phyloP scores from a whole-genome alignment of 2,888 invertebrate species.

The Diplazon laetatorius region DNA sequence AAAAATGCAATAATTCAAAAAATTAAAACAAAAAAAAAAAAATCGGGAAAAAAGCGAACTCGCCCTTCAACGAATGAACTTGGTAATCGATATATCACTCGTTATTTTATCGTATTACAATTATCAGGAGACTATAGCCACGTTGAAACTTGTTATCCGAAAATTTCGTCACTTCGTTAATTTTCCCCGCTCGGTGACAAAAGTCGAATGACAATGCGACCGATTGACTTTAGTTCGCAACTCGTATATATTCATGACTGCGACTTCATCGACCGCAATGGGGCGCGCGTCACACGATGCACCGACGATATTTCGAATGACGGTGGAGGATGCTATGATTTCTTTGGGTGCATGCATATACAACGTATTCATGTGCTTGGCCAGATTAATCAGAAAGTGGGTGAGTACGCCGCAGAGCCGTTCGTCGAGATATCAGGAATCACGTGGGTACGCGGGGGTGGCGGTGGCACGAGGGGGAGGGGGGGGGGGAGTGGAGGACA shows the following conservation, averaged over 20 bases:
- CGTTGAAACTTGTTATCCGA: too few relatives aligned
- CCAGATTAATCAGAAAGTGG: conserved; percentile 2
- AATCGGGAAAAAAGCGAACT: too few relatives aligned
- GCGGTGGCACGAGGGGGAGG: too few relatives aligned
- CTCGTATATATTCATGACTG: conserved; percentile 4
- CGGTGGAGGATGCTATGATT: neutral
- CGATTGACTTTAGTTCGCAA: conserved; percentile 5
- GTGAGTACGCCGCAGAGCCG: neutral
- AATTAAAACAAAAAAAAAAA: too few relatives aligned
- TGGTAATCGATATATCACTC: too few relatives aligned
- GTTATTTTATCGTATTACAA: too few relatives aligned
- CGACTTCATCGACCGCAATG: neutral
- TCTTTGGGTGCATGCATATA: neutral
- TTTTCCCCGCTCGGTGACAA: too few relatives aligned
- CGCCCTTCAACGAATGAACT: too few relatives aligned
- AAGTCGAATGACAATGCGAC: neutral
- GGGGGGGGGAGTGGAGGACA: too few relatives aligned
- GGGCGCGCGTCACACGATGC: neutral
- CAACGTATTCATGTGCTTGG: neutral
- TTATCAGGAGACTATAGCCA: too few relatives aligned
- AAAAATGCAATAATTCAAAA: too few relatives aligned
- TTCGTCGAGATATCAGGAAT: conserved; percentile 41
- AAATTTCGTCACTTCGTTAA: too few relatives aligned
- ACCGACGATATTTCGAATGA: conserved; percentile 3
- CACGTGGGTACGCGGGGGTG: conserved; percentile 2